A percentile compares a stretch with the other conserved stretches of the same genome.
Conservation (phyloP, 2,888 invertebrate genomes). For the Timema podura region DNA sequence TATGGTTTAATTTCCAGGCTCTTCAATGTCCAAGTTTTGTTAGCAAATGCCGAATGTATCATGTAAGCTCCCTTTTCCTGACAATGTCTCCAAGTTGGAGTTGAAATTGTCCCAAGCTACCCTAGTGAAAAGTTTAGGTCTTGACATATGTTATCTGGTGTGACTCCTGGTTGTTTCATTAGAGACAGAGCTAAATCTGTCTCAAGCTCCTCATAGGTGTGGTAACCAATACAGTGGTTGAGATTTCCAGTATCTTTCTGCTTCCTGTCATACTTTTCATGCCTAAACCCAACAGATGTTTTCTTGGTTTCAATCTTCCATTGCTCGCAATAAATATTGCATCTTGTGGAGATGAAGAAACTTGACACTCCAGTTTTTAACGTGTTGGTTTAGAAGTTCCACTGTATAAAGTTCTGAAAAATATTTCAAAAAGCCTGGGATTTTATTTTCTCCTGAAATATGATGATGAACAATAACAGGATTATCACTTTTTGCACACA, state of each 20-base stretch:
- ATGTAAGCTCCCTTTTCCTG: not conserved
- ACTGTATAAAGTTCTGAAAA: slow-evolving; percentile 8
- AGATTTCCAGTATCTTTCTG: slow-evolving; percentile 2
- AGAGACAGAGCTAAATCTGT: not conserved
- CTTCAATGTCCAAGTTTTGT: not conserved
- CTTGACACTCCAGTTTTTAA: not conserved
- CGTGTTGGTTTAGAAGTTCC: slow-evolving; percentile 1
- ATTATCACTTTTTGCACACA: not conserved
- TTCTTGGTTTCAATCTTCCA: slow-evolving; percentile 3
- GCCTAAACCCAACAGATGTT: slow-evolving; percentile 10
- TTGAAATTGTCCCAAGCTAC: not conserved
- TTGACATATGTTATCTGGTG: not conserved
- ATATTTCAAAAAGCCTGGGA: slow-evolving; percentile 1
- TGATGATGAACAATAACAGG: not conserved
- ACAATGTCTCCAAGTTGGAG: slow-evolving; percentile 5
- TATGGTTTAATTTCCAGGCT: not conserved
- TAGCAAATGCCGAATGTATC: slow-evolving; percentile 2
- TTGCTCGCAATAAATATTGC: slow-evolving; percentile 12
- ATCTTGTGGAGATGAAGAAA: slow-evolving; percentile 5
- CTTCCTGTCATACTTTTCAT: slow-evolving; percentile 7
- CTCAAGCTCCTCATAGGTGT: slow-evolving; percentile 4
- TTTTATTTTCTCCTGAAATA: slow-evolving; percentile 9
- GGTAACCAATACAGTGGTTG: not conserved
- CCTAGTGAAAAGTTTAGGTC: not conserved
- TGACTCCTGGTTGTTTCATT: not conserved